Base-by-base conservation (phyloP, 2,888 invertebrate genomes). In the Oscheius myriophilus region DNA sequence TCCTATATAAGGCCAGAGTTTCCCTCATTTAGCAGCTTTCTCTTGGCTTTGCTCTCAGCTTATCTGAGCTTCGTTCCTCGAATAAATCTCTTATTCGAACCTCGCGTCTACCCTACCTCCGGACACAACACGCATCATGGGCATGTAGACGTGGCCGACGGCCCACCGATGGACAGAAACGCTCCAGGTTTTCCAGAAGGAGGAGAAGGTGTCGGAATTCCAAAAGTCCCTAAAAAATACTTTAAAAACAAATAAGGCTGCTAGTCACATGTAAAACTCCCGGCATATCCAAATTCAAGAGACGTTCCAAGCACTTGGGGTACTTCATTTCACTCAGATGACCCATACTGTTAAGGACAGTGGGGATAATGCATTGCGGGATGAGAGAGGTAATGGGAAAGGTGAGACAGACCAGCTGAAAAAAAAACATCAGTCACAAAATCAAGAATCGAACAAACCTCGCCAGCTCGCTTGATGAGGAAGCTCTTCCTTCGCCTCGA, bases 111-210 rank as follows among this genome's bases (percentile, higher is more conserved):
- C n/a, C n/a, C n/a, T n/a, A n/a, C n/a, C n/a, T n/a, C n/a, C n/a
- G n/a, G n/a, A n/a, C n/a, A n/a, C n/a, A n/a, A n/a, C n/a, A n/a
- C n/a, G n/a, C n/a, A 82, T 79, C 75, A 85, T 82, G 4, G 86
- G 86, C 72, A 78, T 71, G 73, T 83, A 85, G 46, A 82, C 73
- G 67, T 82, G 81, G n/a, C 91, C 92, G 90, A 88, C 98, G 97
- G n/a, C n/a, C n/a, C n/a, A n/a, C n/a, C n/a, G n/a, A n/a, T n/a
- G n/a, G 7, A 97, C 97, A 0, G 97, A 97, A 90, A 95, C 91
- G 88, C 98, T 98, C 98, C 98, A 98, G 46, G 92, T 92, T 76
- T 94, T 91, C 98, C 98, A 98, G 88, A 98, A 98, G 41, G 92
- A 92, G 75, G 93, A 92, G 81, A 95, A 93, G 85, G 95, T 95